These are phyloP conservation scores for Trichechus manatus DNA, from an alignment of 2,113 vertebrate genomes.

Conservation along the genomic window DNA sequence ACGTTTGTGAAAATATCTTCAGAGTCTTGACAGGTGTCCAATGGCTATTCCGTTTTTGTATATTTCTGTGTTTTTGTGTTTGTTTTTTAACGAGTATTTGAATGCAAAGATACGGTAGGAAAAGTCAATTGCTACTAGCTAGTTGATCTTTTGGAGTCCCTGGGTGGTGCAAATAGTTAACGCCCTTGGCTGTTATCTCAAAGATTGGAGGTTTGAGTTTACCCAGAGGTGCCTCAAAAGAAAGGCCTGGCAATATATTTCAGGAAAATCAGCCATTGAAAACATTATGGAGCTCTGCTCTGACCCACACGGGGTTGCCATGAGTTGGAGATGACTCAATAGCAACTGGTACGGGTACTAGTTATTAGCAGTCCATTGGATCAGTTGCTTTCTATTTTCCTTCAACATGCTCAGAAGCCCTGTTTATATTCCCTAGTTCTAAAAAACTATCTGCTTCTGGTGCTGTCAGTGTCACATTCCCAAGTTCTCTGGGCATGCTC, in stretches of 20 bases:
- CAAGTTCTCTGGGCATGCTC: fast-evolving
- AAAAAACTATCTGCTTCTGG: fast-evolving
- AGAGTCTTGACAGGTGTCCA: neutral
- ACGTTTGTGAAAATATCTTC: neutral
- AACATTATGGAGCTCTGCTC: neutral
- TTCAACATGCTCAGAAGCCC: neutral
- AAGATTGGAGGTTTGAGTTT: neutral
- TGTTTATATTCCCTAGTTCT: too few species aligned
- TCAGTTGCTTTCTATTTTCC: neutral
- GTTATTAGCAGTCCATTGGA: neutral
- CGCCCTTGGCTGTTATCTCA: neutral
- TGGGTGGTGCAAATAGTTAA: neutral
- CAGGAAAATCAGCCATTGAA: neutral
- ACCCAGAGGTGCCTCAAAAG: neutral
- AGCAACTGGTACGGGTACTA: neutral
- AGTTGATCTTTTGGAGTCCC: neutral
- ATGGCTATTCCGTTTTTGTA: neutral
- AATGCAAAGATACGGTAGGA: neutral
- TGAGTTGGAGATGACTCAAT: neutral
- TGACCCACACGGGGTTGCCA: neutral
- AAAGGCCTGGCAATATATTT: neutral
- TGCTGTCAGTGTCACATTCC: neutral
- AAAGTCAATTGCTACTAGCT: neutral
- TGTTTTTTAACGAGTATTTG: neutral
- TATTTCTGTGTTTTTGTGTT: neutral